These are phyloP conservation scores for Halictus ligatus DNA, from an alignment of 2,888 invertebrate species.

Conservation along the genomic window DNA sequence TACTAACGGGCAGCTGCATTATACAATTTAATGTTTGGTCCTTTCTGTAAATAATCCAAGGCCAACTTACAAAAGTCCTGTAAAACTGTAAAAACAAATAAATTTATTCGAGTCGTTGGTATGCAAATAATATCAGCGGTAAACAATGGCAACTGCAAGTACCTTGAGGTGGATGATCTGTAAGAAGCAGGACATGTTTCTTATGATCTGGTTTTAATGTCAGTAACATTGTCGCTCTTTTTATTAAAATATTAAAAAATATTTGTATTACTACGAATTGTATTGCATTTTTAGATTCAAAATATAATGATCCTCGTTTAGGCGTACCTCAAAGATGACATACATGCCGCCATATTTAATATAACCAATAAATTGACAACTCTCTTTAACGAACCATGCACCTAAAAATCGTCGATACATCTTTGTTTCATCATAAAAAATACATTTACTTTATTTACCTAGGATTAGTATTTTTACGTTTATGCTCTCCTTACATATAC, in stretches of 20 bases:
- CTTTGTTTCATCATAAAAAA: not conserved
- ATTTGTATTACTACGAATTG: not conserved
- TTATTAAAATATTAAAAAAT: constrained; percentile 2
- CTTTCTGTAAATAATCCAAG: constrained; percentile 88
- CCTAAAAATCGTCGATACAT: not conserved
- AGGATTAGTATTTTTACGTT: not conserved
- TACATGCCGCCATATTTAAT: constrained; percentile 35
- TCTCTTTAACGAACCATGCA: not conserved
- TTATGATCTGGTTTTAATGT: constrained; percentile 86
- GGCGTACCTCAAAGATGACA: not conserved
- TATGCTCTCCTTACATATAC: not conserved
- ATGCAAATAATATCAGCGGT: constrained; percentile 80
- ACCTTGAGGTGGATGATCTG: constrained; percentile 86
- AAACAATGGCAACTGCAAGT: constrained; percentile 23
- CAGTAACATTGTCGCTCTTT: constrained; percentile 65
- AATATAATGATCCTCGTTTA: not conserved
- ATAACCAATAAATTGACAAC: constrained; percentile 1
- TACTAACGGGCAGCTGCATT: constrained; percentile 87
- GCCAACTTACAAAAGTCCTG: constrained; percentile 90
- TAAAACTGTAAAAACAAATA: constrained; percentile 85
- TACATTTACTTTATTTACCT: not conserved
- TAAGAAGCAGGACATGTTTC: constrained; percentile 86
- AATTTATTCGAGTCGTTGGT: not conserved
- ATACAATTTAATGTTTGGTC: constrained; percentile 88
- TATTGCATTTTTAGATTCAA: not conserved